Conservation (phyloP, 2,797 vertebrate species). For the Chiroxiphia lanceolata region DNA sequence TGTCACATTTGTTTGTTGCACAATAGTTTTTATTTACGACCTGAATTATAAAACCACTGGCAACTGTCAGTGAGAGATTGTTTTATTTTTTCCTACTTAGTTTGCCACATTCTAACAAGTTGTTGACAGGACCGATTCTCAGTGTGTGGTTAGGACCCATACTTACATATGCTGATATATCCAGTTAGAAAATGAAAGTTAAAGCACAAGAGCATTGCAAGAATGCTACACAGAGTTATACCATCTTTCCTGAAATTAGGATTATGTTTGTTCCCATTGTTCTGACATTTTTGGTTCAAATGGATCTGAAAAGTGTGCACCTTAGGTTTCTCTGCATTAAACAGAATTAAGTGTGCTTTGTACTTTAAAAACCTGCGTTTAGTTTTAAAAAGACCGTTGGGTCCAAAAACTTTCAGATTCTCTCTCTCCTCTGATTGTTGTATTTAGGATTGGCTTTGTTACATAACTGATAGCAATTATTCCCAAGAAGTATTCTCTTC, state of each 20-base stretch:
- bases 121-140: background rate
- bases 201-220: background rate
- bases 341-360: background rate
- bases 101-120: constrained; percentile 4
- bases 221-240: background rate
- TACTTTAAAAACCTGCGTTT: background rate
- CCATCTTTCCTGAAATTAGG: background rate
- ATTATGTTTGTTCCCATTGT: background rate
- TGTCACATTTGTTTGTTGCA: constrained; percentile 39
- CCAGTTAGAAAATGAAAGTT: background rate
- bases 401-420: background rate
- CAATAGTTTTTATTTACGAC: constrained; percentile 43
- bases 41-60: constrained; percentile 39
- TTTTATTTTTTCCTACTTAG: background rate
- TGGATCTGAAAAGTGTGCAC: background rate
- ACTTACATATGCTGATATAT: background rate
- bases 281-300: background rate
- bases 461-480: background rate
- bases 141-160: background rate
- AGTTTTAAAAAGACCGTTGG: background rate
- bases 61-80: background rate
- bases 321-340: background rate
- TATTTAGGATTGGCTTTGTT: background rate
- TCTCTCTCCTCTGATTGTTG: background rate
- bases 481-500: background rate